Conservation (phyloP, 2,797 vertebrate species). For the Crotalus adamanteus region DNA sequence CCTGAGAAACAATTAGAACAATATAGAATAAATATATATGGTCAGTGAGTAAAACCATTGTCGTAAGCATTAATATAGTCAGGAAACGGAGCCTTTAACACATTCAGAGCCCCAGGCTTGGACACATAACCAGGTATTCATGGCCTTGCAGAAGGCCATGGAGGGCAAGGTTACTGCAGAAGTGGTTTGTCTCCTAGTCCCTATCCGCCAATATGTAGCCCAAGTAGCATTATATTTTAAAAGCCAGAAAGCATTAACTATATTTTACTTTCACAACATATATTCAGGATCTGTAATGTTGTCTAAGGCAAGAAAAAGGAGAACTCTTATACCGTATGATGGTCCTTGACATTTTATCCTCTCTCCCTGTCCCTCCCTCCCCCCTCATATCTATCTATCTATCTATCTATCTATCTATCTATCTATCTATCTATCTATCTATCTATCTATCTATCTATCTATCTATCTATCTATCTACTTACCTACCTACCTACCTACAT, state of each 20-base stretch:
- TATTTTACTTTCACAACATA: constrained; percentile 70
- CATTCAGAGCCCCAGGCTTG: neutral
- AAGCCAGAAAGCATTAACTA: constrained; percentile 71
- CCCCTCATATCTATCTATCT: too few species aligned
- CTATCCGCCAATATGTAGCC: constrained; percentile 47
- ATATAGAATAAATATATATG: neutral
- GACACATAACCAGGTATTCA: neutral
- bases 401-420: too few species aligned
- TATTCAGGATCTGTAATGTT: constrained; percentile 63
- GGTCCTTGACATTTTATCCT: constrained; percentile 34
- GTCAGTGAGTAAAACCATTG: neutral
- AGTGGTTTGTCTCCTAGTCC: neutral
- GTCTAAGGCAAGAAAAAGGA: constrained; percentile 53
- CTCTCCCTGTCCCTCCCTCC: neutral
- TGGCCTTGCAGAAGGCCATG: neutral
- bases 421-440: too few species aligned
- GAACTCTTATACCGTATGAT: constrained; percentile 54
- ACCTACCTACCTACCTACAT: too few species aligned
- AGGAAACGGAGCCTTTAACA: neutral
- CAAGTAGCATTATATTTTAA: constrained; percentile 62
- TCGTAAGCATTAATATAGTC: neutral
- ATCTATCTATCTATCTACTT: too few species aligned
- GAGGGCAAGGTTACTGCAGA: neutral
- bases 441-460: too few species aligned
- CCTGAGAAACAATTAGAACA: neutral